Base-by-base conservation (phyloP, 1,140 invertebrate species). In the Fopius arisanus region DNA sequence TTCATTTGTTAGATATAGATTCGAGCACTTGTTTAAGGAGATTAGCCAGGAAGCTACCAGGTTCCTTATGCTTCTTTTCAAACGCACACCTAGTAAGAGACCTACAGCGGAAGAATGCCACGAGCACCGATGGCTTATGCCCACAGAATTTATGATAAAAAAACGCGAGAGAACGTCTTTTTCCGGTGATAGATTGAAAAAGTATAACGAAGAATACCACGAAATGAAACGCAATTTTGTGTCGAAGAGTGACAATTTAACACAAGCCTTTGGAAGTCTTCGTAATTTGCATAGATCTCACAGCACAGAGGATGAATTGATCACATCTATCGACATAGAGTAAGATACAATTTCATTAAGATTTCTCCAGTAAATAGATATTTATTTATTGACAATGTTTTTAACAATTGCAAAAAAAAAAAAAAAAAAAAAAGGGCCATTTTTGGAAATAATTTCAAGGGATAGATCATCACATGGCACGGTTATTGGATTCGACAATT, bases 11-110 rank as follows among this genome's bases (percentile, higher is more conserved):
- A 90, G 97, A 70, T 99, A 96, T 85, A 91, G 97, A 82, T 98
- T 97, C 81, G 97, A 98, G 81, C 92, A 97, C 87, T 90, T 99
- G 0, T 98, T 94, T 84, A 96, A 97, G 80, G 96, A 98, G 87
- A 92, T 98, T 26, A 97, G 96, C 14, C 96, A 96, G 84, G 98
- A 99, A 87, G 95, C 93, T 3, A 95, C 97, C 0, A 90, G 97
- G 73, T 99, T 99, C 89, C 91, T 99, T 23, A 98, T 98, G 93
- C 92, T 96, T 74, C 89, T 98, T 28, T 96, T 99, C 87, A 99
- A 99, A 89, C 92, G 96, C 77, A 92, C 95, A 77, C 96, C 97
- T 54, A 93, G 96, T 77, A 98, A 98, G 91, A 90, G 98, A 83
- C 96, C 97, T 67, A 92, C 93, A 51, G 92, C 95, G 0, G 97